These are phyloP conservation scores for Rhopalosiphum nymphaeae DNA, from an alignment of 2,888 invertebrate species.

Conservation along the genomic window DNA sequence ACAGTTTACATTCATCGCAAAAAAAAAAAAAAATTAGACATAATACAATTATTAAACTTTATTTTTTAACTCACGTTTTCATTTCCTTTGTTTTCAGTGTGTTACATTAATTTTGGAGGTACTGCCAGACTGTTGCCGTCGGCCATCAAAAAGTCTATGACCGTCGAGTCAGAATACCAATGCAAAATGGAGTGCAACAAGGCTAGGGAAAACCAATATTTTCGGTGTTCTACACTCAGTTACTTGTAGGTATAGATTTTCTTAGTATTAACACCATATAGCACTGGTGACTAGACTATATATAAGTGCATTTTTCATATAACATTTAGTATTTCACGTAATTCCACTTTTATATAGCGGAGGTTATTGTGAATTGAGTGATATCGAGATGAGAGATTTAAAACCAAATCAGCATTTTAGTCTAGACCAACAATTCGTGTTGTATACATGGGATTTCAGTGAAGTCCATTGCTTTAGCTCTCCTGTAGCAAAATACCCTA, in stretches of 20 bases:
- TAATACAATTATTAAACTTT: background rate
- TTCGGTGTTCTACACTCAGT: slow-evolving; percentile 84
- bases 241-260: slow-evolving; percentile 73
- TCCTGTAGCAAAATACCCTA: slow-evolving; percentile 66
- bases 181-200: slow-evolving; percentile 80
- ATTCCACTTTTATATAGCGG: slow-evolving; percentile 65
- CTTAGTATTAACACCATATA: background rate
- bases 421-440: slow-evolving; percentile 78
- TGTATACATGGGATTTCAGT: slow-evolving; percentile 84
- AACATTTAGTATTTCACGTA: background rate
- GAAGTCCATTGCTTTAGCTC: slow-evolving; percentile 77
- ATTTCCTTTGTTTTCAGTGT: slow-evolving; percentile 73
- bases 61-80: background rate
- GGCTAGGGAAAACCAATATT: slow-evolving; percentile 73
- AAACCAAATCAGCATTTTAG: slow-evolving; percentile 81
- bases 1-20: background rate
- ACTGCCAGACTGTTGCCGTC: slow-evolving; percentile 79
- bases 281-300: background rate
- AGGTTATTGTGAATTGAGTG: slow-evolving; percentile 81
- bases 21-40: background rate
- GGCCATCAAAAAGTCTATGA: slow-evolving; percentile 78
- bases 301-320: background rate
- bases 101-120: slow-evolving; percentile 83
- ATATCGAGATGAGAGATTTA: slow-evolving; percentile 82
- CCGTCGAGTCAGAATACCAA: slow-evolving; percentile 76